phyloP scores from a whole-genome alignment of 1,140 invertebrate genomes.

The Sinonovacula constricta region DNA sequence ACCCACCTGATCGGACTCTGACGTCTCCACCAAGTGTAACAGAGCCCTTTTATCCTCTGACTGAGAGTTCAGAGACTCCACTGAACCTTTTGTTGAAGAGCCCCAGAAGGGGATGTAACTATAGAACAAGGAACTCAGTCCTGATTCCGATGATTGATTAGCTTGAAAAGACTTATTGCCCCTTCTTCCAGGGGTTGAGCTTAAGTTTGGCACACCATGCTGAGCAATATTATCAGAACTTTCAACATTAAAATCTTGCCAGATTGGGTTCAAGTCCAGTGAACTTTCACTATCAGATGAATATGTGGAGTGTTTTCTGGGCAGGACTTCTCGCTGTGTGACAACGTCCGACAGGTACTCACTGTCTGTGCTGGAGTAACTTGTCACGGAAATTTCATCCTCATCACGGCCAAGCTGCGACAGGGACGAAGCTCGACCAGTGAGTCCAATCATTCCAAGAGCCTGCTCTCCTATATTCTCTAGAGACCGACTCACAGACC shows the following conservation, averaged over 20 bases:
- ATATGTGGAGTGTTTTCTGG: background rate
- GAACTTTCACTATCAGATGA: constrained; percentile 29
- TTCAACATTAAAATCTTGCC: background rate
- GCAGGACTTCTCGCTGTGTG: background rate
- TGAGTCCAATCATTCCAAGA: constrained; percentile 17
- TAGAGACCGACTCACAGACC: constrained; percentile 29
- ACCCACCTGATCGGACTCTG: constrained; percentile 47
- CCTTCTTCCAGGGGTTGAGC: background rate
- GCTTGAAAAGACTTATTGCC: background rate
- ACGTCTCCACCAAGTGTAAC: constrained; percentile 3
- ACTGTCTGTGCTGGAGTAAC: constrained; percentile 34
- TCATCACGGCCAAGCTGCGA: constrained; percentile 16
- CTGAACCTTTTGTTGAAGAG: constrained; percentile 5
- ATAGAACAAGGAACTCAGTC: constrained; percentile 1
- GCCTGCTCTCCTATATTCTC: constrained; percentile 38
- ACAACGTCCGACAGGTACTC: background rate
- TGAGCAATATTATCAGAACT: constrained; percentile 1
- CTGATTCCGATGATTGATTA: background rate
- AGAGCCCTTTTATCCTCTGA: constrained; percentile 33
- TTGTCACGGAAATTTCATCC: constrained; percentile 13
- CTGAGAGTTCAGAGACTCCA: constrained; percentile 30
- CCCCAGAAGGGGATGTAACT: constrained; percentile 31
- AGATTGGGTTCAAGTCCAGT: background rate
- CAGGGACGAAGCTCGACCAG: constrained; percentile 4
- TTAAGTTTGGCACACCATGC: background rate